Evolutionary conservation across 2,113 vertebrate species (phyloP), one percentile per base, ranked within the genome.

Genomic region (Budorcas taxicolor): DNA sequence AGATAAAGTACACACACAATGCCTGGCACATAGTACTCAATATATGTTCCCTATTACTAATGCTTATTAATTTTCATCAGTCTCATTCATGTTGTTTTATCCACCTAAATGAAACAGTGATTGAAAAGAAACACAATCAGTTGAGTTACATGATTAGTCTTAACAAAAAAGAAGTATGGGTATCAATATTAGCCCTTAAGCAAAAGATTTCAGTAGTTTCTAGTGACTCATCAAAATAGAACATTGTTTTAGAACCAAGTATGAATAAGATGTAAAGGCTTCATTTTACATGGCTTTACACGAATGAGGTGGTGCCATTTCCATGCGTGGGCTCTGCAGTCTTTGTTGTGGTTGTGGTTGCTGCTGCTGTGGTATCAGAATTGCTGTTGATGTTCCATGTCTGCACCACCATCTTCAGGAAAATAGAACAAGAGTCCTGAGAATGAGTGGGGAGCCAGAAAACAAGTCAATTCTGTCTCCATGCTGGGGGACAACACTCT

Each of bases 41-140:
- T 82, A 92, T 47, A 53, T 45, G 7, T 83, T 95, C 14, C 6
- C 29, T 87, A 60, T 53, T 76, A 19, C 13, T 53, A 19, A 55
- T 78, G 17, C 5, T 96, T 89, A 50, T 36, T 76, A 62, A 78
- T 84, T 94, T 83, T 90, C 50, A 93, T 78, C 84, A 62, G 3
- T 71, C 43, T 92, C 19, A 90, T 80, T 93, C 57, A 57, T 78
- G 31, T 76, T 92, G 45, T 78, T 91, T 95, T 92, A 82, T 60
- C 14, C 8, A 89, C 5, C 23, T 27, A 78, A 83, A 47, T 80
- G 33, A 97, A 95, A 89, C 7, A 83, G 7, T 1, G 23, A 2
- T 74, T 81, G 29, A 58, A n/a, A 74, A 92, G 7, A 92, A 10
- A 23, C 33, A 43, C 23, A 76, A 27, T 76, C 88, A 19, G 16